phyloP scores from a whole-genome alignment of 2,113 vertebrate genomes.

The Pseudopipra pipra region DNA sequence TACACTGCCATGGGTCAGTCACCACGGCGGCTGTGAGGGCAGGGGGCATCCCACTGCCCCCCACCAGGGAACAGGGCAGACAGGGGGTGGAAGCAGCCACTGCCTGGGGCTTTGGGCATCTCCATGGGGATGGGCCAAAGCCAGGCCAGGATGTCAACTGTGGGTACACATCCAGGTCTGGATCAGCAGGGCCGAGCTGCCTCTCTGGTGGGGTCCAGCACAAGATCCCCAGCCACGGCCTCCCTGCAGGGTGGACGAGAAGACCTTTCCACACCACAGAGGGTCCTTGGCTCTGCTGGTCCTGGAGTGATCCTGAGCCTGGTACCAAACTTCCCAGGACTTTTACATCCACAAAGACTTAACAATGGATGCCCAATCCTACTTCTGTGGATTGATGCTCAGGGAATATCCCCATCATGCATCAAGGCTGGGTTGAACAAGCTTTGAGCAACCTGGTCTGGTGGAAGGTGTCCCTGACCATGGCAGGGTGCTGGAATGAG shows the following conservation, averaged over 20 bases:
- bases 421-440: rapidly evolving
- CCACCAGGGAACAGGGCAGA: not conserved
- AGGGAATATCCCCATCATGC: rapidly evolving
- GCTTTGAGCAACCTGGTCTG: not conserved
- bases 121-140: rapidly evolving
- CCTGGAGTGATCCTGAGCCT: not conserved
- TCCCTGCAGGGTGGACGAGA: not conserved
- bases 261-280: not conserved
- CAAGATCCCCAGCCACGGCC: not conserved
- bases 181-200: not conserved
- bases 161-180: not conserved
- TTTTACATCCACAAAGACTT: not conserved
- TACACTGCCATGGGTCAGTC: not conserved
- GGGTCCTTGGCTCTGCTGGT: not conserved
- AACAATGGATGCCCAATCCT: not conserved
- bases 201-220: not conserved
- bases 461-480: not conserved
- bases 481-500: not conserved
- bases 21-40: not conserved
- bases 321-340: not conserved
- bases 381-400: not conserved
- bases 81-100: not conserved
- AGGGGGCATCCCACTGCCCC: not conserved
- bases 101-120: not conserved
- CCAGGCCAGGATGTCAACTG: not conserved